Percentiles rank a stretch among this genome's conserved stretches.
phyloP scores from a whole-genome alignment of 1,140 invertebrate species.

The Scaptomyza montana region DNA sequence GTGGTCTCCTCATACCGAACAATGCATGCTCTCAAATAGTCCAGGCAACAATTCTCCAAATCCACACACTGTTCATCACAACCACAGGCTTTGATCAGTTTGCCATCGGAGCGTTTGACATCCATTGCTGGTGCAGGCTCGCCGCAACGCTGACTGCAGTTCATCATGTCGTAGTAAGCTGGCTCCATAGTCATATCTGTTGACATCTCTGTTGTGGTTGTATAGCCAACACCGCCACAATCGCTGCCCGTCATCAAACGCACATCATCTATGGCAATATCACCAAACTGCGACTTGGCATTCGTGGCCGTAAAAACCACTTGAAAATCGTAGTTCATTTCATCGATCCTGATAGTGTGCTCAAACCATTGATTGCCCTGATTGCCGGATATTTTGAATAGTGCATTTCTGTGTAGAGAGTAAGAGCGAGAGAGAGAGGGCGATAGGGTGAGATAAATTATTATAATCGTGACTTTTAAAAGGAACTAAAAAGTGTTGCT shows the following conservation, averaged over 20 bases:
- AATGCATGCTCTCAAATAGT: constrained; percentile 44
- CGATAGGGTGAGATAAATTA: too few species aligned
- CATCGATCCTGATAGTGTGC: constrained; percentile 68
- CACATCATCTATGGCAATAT: constrained; percentile 81
- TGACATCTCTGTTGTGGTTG: constrained; percentile 41
- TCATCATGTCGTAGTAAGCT: constrained; percentile 45
- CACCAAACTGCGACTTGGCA: constrained; percentile 46
- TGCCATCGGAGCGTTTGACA: background rate
- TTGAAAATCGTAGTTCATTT: constrained; percentile 70
- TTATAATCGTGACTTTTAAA: too few species aligned
- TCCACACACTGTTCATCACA: constrained; percentile 55
- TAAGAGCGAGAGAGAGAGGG: background rate
- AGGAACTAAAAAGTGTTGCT: background rate
- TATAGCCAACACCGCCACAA: constrained; percentile 36
- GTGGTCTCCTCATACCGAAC: background rate
- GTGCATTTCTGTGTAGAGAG: constrained; percentile 31
- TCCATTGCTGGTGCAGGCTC: background rate
- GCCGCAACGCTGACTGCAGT: constrained; percentile 61
- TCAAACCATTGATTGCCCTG: constrained; percentile 69
- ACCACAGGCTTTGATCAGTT: constrained; percentile 42
- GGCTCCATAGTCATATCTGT: constrained; percentile 3
- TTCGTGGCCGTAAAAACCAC: constrained; percentile 65
- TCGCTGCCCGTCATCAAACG: constrained; percentile 66
- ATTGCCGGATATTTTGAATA: constrained; percentile 47
- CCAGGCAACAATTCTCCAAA: constrained; percentile 51